Evolutionary conservation across 2,113 vertebrate species (phyloP), one percentile per base, ranked within the genome.

Genomic region (Syrrhaptes paradoxus): DNA sequence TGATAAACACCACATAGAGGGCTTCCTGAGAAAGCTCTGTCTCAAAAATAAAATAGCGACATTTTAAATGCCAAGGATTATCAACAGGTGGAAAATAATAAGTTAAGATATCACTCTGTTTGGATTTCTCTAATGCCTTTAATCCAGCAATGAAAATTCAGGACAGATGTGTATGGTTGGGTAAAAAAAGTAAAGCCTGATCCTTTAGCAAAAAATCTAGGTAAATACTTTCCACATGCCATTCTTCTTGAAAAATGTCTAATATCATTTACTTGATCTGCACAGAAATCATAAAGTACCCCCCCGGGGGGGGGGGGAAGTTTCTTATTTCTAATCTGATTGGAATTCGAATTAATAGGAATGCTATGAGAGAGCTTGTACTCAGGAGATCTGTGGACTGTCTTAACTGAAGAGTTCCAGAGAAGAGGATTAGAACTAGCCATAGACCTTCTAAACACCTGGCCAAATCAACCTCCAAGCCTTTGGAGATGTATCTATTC

Each of bases 31-130:
- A 92, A 92, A 90, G 43, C 66, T 88, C 67, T 89, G 28, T 61
- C 88, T 96, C n/a, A 84, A 51, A 91, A 90, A 78, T 68, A 88
- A 71, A 90, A 78, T 41, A 61, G 57, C n/a, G 66, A 87, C 73
- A 89, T 92, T 93, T 94, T 68, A 94, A 90, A 89, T 92, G 45
- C 76, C 76, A 86, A 57, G 43, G 58, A 87, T 92, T 94, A 95
- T 81, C 90, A 96, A 93, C 76, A 95, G 45, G 62, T 85, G 41
- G 57, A 93, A 96, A 92, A 87, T 54, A 89, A 48, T 87, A 88
- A 73, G 26, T 73, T 73, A 71, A 93, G 55, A 25, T 90, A 87
- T 26, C 45, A 34, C 29, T 91, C 67, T 65, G 19, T 24, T 59
- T 46, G 22, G 52, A 93, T 86, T 94, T 84, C 61, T 93, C 81